Conservation (phyloP, 2,888 invertebrate species). For the Epistrophella euchroma region DNA sequence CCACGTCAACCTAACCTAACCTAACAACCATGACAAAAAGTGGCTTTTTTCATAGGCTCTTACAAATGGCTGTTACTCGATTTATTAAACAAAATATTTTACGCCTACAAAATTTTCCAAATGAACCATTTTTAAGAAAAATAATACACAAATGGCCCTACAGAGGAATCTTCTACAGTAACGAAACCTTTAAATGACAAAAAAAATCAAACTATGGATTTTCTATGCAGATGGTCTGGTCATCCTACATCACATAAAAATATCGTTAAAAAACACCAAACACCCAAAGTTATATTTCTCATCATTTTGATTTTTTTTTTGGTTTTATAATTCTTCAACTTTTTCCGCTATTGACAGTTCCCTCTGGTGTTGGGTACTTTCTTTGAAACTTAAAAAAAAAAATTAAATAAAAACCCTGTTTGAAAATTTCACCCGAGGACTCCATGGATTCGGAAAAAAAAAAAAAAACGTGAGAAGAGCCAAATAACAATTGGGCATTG, state of each 20-base stretch:
- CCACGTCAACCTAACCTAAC: too few relatives aligned
- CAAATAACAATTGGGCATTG: constrained; percentile 33
- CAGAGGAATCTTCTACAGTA: too few relatives aligned
- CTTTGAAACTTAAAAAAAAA: constrained; percentile 4
- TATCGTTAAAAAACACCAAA: constrained; percentile 9
- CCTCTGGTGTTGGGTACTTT: constrained; percentile 30
- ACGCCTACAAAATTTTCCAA: too few relatives aligned
- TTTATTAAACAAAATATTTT: too few relatives aligned
- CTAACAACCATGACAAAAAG: too few relatives aligned
- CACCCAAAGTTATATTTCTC: background rate
- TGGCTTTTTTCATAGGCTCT: too few relatives aligned
- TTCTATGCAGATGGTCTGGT: constrained; percentile 11
- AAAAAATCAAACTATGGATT: too few relatives aligned
- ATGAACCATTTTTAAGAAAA: too few relatives aligned
- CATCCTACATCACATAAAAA: background rate
- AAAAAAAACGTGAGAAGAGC: constrained; percentile 8
- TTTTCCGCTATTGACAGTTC: constrained; percentile 48
- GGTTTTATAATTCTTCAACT: constrained; percentile 19
- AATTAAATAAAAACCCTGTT: background rate
- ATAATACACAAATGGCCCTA: too few relatives aligned
- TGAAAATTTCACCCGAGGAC: constrained; percentile 39
- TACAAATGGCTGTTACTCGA: too few relatives aligned
- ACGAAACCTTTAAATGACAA: too few relatives aligned
- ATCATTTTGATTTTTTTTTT: background rate
- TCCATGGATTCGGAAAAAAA: constrained; percentile 12